Percentiles rank a stretch among this genome's conserved stretches.
phyloP scores from a whole-genome alignment of 2,888 invertebrate species.

The Acleris holmiana region DNA sequence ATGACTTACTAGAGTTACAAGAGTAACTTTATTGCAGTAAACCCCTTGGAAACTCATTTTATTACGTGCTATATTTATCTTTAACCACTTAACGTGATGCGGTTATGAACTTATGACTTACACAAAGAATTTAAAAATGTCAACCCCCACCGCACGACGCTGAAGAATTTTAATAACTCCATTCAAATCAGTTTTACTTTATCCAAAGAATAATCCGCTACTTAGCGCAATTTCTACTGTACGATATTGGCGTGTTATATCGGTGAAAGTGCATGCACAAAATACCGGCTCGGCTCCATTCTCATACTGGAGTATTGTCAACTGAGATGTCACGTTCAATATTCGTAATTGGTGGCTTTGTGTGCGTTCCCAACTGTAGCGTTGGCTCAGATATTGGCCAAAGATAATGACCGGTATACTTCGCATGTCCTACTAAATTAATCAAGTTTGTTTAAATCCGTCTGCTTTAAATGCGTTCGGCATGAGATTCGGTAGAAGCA shows the following conservation, averaged over 20 bases:
- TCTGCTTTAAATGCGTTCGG: background rate
- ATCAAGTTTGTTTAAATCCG: background rate
- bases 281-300: conserved; percentile 60
- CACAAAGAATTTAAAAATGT: background rate
- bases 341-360: conserved; percentile 34
- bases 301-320: conserved; percentile 45
- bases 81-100: background rate
- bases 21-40: no score
- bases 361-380: conserved; percentile 22
- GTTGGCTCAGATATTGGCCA: conserved; percentile 25
- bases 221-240: conserved; percentile 57
- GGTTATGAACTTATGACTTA: conserved; percentile 16
- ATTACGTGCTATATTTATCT: conserved; percentile 11
- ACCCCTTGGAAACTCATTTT: conserved; percentile 11
- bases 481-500: background rate
- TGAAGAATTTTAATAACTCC: conserved; percentile 9
- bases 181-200: conserved; percentile 10
- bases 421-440: conserved; percentile 6
- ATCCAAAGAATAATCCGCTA: conserved; percentile 19
- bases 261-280: conserved; percentile 78
- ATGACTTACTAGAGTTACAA: no score
- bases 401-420: conserved; percentile 17
- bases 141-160: background rate
- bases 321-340: conserved; percentile 39
- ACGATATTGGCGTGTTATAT: conserved; percentile 69